These are phyloP conservation scores for Galerucella calmariensis DNA, from an alignment of 2,888 invertebrate genomes.

Conservation along the genomic window DNA sequence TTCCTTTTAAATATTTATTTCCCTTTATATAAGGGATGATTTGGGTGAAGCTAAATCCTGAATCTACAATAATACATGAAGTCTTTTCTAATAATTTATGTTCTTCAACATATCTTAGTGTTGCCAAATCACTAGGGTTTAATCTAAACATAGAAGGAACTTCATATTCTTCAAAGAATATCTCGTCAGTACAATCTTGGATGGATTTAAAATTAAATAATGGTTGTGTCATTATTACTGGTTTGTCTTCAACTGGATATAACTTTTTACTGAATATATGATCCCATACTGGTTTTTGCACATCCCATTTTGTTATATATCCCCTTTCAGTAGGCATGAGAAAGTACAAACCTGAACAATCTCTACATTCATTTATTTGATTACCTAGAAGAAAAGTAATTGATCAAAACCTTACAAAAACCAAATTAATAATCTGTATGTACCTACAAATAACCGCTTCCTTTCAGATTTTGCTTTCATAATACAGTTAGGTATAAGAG, in stretches of 20 bases:
- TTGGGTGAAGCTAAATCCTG: slow-evolving; percentile 96
- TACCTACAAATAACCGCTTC: slow-evolving; percentile 84
- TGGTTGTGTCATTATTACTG: slow-evolving; percentile 92
- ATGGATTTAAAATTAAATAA: slow-evolving; percentile 91
- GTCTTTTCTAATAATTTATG: slow-evolving; percentile 45
- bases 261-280: slow-evolving; percentile 90
- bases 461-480: slow-evolving; percentile 98
- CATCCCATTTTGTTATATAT: slow-evolving; percentile 95
- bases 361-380: slow-evolving; percentile 96
- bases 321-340: slow-evolving; percentile 95
- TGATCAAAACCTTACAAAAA: neutral
- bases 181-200: slow-evolving; percentile 94
- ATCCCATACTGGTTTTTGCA: slow-evolving; percentile 96
- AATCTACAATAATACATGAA: slow-evolving; percentile 81
- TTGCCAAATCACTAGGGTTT: slow-evolving; percentile 82
- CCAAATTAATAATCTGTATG: neutral
- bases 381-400: slow-evolving; percentile 70
- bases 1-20: slow-evolving; percentile 71
- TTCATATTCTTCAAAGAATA: slow-evolving; percentile 98
- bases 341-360: slow-evolving; percentile 94
- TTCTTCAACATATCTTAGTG: slow-evolving; percentile 50
- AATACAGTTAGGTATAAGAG: slow-evolving; percentile 91
- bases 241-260: slow-evolving; percentile 80
- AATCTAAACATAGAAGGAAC: slow-evolving; percentile 84
- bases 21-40: slow-evolving; percentile 89